Evolutionary conservation across 2,888 invertebrate genomes (phyloP).

Genomic region (Scotopteryx bipunctaria): DNA sequence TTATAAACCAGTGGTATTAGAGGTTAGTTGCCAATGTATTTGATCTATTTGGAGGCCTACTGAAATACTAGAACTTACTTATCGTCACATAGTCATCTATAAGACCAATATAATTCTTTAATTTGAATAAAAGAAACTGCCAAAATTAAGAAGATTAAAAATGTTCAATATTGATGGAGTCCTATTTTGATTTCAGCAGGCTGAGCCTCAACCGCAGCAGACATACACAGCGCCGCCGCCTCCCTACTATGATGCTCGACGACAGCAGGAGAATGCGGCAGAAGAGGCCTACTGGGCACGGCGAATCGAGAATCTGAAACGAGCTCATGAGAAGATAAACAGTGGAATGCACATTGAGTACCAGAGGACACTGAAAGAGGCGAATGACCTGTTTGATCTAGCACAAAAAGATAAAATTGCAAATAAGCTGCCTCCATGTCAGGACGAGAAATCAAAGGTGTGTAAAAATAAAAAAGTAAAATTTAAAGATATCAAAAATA

Average conservation of each 20-base stretch:
- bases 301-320: slow-evolving; percentile 70
- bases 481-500: too few species aligned
- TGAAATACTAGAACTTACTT: background rate
- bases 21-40: slow-evolving; percentile 15
- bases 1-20: background rate
- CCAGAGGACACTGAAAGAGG: slow-evolving; percentile 72
- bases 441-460: slow-evolving; percentile 75
- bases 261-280: slow-evolving; percentile 60
- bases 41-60: background rate
- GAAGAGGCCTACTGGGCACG: slow-evolving; percentile 77
- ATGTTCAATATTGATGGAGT: background rate
- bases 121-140: background rate
- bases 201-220: slow-evolving; percentile 57
- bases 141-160: background rate
- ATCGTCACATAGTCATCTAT: background rate
- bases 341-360: slow-evolving; percentile 71
- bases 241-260: slow-evolving; percentile 58
- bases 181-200: slow-evolving; percentile 55
- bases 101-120: background rate
- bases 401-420: slow-evolving; percentile 63
- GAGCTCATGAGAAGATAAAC: slow-evolving; percentile 72
- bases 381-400: slow-evolving; percentile 67
- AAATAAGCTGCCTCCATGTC: slow-evolving; percentile 70
- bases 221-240: slow-evolving; percentile 51
- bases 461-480: too few species aligned